phyloP scores from a whole-genome alignment of 2,113 vertebrate species.

The Microcebus murinus region DNA sequence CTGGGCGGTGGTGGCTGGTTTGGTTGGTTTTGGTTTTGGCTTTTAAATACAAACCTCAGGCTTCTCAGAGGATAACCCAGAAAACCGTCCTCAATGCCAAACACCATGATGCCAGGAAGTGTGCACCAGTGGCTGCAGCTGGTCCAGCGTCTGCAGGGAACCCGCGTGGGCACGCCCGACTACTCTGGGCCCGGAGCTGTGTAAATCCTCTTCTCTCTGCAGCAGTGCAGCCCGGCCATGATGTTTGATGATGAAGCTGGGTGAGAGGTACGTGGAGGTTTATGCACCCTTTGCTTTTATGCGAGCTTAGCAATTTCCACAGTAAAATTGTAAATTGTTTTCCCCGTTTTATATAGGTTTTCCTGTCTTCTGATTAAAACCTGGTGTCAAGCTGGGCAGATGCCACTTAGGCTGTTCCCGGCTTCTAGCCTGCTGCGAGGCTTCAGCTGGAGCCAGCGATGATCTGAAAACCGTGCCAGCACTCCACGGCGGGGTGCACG shows the following conservation, averaged over 20 bases:
- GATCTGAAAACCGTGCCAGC: rapidly evolving
- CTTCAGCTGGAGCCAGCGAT: rapidly evolving
- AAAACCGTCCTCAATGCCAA: background rate
- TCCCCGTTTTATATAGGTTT: background rate
- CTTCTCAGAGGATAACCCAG: background rate
- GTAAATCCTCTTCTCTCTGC: background rate
- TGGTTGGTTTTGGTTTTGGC: background rate
- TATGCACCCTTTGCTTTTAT: background rate
- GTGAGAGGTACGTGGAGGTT: rapidly evolving
- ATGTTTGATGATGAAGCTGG: background rate
- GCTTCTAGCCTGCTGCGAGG: background rate
- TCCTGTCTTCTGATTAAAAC: background rate
- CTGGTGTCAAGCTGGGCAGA: no score
- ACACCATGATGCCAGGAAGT: background rate
- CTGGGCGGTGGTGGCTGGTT: background rate
- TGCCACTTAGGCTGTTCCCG: background rate
- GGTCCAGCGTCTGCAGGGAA: rapidly evolving
- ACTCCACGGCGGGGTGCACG: rapidly evolving
- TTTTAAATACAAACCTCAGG: background rate
- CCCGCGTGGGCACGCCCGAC: rapidly evolving
- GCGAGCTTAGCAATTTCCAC: background rate
- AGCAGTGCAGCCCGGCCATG: background rate
- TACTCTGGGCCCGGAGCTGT: rapidly evolving
- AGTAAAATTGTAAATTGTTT: no score
- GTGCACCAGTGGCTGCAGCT: rapidly evolving